Evolutionary conservation across 2,888 invertebrate species (phyloP).

Genomic region (Atethmia centrago): DNA sequence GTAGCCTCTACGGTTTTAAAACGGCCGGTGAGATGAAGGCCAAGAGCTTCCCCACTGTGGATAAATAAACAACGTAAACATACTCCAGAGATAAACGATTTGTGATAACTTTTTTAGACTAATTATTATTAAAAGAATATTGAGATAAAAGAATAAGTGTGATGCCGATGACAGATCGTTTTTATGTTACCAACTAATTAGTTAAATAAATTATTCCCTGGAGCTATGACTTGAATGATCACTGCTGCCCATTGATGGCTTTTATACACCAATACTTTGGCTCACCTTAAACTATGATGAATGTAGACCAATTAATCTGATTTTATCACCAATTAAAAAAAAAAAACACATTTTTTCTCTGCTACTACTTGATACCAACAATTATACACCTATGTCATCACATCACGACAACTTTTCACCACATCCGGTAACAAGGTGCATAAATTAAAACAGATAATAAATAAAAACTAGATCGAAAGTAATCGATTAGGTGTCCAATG

Average conservation of each 20-base stretch:
- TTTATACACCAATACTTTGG: slow-evolving; percentile 12
- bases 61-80: no score
- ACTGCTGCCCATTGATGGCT: slow-evolving; percentile 30
- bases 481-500: slow-evolving; percentile 75
- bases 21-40: no score
- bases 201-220: slow-evolving; percentile 43
- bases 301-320: slow-evolving; percentile 48
- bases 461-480: slow-evolving; percentile 73
- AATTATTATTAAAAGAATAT: not conserved
- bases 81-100: not conserved
- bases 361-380: slow-evolving; percentile 60
- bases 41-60: no score
- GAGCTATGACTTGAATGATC: slow-evolving; percentile 50
- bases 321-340: slow-evolving; percentile 30
- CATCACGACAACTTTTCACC: slow-evolving; percentile 75
- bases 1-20: not conserved
- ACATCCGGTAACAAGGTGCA: slow-evolving; percentile 77
- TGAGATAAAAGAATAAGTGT: slow-evolving; percentile 23
- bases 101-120: not conserved
- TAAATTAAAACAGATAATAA: slow-evolving; percentile 74
- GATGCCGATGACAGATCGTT: slow-evolving; percentile 51
- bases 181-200: slow-evolving; percentile 26
- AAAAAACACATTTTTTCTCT: slow-evolving; percentile 37
- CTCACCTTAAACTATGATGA: slow-evolving; percentile 37
- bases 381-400: slow-evolving; percentile 70